phyloP scores from a whole-genome alignment of 2,113 vertebrate species.

The Raja brachyura region DNA sequence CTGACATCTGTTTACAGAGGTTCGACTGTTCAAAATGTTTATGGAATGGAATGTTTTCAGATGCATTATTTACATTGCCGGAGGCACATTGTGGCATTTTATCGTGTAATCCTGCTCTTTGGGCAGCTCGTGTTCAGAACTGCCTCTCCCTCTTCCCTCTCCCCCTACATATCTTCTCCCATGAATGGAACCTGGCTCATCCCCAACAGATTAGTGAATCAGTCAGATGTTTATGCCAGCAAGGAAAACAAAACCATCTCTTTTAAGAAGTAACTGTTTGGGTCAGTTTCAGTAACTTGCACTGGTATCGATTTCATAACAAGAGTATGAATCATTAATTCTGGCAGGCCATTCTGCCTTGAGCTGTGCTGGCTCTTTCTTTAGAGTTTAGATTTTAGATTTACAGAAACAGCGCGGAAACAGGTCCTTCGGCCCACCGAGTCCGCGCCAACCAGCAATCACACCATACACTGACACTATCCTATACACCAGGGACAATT shows the following conservation, averaged over 20 bases:
- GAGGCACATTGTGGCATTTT: neutral
- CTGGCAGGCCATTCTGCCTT: neutral
- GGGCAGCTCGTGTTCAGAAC: neutral
- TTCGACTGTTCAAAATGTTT: slow-evolving; percentile 22
- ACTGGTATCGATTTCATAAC: neutral
- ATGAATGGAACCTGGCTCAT: neutral
- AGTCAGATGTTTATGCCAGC: neutral
- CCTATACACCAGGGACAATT: no score
- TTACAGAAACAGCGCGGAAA: no score
- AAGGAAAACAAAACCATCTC: neutral
- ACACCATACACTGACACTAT: no score
- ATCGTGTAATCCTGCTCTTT: neutral
- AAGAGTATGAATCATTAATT: neutral
- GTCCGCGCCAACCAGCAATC: no score
- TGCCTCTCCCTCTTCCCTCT: neutral
- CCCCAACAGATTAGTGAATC: neutral
- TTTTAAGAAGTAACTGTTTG: neutral
- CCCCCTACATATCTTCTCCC: no score
- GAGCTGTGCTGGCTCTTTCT: neutral
- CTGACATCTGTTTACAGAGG: neutral
- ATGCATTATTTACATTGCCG: slow-evolving; percentile 17
- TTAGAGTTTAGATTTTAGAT: no score
- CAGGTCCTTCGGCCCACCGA: no score
- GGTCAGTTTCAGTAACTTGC: neutral
- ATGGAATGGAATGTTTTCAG: slow-evolving; percentile 22